A percentile compares a stretch with the other conserved stretches of the same genome.
These are phyloP conservation scores for Paramuricea clavata DNA, from an alignment of 92 coral and sea anemone genomes.

Conservation along the genomic window DNA sequence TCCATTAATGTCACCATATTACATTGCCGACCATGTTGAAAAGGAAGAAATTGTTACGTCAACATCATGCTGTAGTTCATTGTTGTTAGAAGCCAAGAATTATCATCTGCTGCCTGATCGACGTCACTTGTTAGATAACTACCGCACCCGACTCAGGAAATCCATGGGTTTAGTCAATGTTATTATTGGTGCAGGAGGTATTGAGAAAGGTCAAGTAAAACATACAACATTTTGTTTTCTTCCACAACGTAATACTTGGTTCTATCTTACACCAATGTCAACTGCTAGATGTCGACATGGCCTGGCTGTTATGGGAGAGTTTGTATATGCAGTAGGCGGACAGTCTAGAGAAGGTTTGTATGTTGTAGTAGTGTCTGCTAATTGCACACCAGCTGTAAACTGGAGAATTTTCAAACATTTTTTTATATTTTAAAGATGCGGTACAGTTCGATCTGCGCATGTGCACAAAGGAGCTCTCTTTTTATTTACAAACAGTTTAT, in stretches of 20 bases:
- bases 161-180: slow-evolving; percentile 96
- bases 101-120: slow-evolving; percentile 97
- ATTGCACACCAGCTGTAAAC: too few species aligned
- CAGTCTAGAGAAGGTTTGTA: slow-evolving; percentile 95
- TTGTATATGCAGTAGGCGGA: slow-evolving; percentile 99
- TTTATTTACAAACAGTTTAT: too few species aligned
- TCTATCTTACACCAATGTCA: slow-evolving; percentile 85
- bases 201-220: slow-evolving; percentile 91
- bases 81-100: slow-evolving; percentile 94
- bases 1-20: slow-evolving; percentile 97
- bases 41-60: slow-evolving; percentile 85
- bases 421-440: too few species aligned
- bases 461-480: too few species aligned
- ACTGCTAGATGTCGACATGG: slow-evolving; percentile 97
- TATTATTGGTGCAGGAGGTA: slow-evolving; percentile 97
- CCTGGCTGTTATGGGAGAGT: slow-evolving; percentile 92
- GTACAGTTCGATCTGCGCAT: too few species aligned
- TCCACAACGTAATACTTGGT: slow-evolving; percentile 87
- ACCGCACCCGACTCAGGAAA: slow-evolving; percentile 85
- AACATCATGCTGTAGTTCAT: slow-evolving; percentile 88
- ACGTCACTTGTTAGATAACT: slow-evolving; percentile 90
- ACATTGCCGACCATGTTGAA: slow-evolving; percentile 95
- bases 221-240: slow-evolving; percentile 90
- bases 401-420: too few species aligned
- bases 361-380: too few species aligned